Evolutionary conservation across 2,888 invertebrate species (phyloP).

Genomic region (Himalopsyche anomala): DNA sequence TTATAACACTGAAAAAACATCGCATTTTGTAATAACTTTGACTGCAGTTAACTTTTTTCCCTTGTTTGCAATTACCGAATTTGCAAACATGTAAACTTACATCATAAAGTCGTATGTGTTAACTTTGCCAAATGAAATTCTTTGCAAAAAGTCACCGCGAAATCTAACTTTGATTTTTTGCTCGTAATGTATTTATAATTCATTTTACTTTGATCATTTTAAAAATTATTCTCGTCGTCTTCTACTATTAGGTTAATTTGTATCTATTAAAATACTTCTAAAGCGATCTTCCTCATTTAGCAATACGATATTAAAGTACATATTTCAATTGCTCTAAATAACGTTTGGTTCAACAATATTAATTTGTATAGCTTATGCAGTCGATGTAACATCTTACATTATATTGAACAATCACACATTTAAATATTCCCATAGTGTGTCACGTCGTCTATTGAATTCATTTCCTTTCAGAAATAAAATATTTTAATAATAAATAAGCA

Average conservation of each 20-base stretch:
- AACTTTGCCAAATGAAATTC: conserved; percentile 19
- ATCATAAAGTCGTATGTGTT: neutral
- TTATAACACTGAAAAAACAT: conserved; percentile 3
- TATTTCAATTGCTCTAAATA: conserved; percentile 18
- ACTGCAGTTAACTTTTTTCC: conserved; percentile 30
- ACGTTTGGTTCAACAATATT: neutral
- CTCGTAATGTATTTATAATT: conserved; percentile 27
- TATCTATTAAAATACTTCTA: neutral
- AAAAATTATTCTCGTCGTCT: neutral
- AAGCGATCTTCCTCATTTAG: conserved; percentile 1
- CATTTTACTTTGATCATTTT: conserved; percentile 12
- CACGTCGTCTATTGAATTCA: conserved; percentile 1
- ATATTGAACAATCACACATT: neutral
- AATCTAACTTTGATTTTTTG: conserved; percentile 23
- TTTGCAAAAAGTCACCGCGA: conserved; percentile 1
- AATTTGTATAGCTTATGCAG: neutral
- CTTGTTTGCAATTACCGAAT: conserved; percentile 14
- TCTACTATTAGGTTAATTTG: neutral
- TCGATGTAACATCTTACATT: neutral
- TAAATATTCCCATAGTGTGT: neutral
- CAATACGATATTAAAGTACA: neutral
- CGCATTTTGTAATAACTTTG: conserved; percentile 9
- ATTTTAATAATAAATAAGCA: neutral
- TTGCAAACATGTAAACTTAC: conserved; percentile 23
- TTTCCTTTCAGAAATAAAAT: neutral